Base-by-base conservation (phyloP, 2,888 invertebrate species). In the Camptogramma bilineatum region DNA sequence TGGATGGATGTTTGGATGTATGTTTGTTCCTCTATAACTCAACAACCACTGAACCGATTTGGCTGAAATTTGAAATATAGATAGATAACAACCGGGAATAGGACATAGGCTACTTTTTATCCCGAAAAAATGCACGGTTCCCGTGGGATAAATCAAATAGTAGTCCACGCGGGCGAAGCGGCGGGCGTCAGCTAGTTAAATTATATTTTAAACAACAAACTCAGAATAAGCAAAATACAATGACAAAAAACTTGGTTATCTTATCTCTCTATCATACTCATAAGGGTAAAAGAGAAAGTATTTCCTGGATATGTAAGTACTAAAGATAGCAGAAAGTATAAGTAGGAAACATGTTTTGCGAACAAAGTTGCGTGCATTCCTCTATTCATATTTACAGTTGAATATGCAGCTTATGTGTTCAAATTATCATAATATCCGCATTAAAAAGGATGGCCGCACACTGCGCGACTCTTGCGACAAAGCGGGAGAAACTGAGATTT, bases 401-500 rank as follows among this genome's bases (percentile, higher is more conserved):
- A 51, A 58, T 58, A 51, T 58, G 50, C 57, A 44, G 19, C 48
- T 51, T 47, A 39, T 34, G 46, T 52, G 21, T 47, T 60, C 8
- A 52, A 60, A 52, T 60, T 60, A 52, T 47, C 52, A 60, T 60
- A 60, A 39, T 34, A 52, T 28, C 46, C 46, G 51, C 52, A 52
- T 46, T 28, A n/a, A 24, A n/a, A 17, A 59, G n/a, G 19, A n/a
- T 19, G 5, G 18, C 5, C 46, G 24, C 51, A 17, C 46, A 59
- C 50, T 42, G 8, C 5, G 34, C 10, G 17, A 44, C 44, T 44
- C 4, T 16, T 42, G 16, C 42, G 42, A 17, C 16, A 42, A 16
- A 42, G 9, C 10, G 13, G 4, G 28, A 28, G 8, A 28, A n/a
- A n/a, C n/a, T 28, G 28, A 4, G 28, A 28, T 28, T 4, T 28